These are phyloP conservation scores for Axis porcinus DNA, from an alignment of 2,113 vertebrate genomes.

Conservation along the genomic window DNA sequence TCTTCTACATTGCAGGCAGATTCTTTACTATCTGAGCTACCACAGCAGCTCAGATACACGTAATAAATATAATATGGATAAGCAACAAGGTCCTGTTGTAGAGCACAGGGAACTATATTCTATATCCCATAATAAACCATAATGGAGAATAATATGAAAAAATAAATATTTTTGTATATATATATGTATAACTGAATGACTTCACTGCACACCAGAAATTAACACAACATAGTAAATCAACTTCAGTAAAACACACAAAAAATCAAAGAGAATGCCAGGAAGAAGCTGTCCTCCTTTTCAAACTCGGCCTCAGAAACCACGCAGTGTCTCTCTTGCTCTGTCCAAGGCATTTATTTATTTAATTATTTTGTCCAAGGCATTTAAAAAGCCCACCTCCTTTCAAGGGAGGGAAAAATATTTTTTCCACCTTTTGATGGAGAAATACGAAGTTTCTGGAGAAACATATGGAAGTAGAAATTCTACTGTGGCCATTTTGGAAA, in stretches of 20 bases:
- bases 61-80: neutral
- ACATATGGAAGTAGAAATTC: neutral
- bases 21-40: neutral
- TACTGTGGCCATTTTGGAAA: neutral
- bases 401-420: neutral
- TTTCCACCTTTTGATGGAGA: neutral
- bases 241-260: neutral
- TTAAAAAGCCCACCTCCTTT: neutral
- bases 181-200: neutral
- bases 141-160: neutral
- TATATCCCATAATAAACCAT: neutral
- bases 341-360: too few relatives aligned
- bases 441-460: neutral
- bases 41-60: neutral
- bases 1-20: neutral
- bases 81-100: neutral
- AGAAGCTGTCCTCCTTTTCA: neutral
- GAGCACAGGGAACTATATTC: neutral
- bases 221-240: neutral
- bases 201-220: neutral
- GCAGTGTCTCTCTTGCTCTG: rapidly evolving
- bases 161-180: neutral
- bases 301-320: neutral
- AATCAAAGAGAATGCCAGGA: neutral
- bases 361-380: rapidly evolving